Percentiles rank a stretch among this genome's conserved stretches.
These are phyloP conservation scores for Mallotus villosus DNA, from an alignment of 2,797 vertebrate species.

Conservation along the genomic window DNA sequence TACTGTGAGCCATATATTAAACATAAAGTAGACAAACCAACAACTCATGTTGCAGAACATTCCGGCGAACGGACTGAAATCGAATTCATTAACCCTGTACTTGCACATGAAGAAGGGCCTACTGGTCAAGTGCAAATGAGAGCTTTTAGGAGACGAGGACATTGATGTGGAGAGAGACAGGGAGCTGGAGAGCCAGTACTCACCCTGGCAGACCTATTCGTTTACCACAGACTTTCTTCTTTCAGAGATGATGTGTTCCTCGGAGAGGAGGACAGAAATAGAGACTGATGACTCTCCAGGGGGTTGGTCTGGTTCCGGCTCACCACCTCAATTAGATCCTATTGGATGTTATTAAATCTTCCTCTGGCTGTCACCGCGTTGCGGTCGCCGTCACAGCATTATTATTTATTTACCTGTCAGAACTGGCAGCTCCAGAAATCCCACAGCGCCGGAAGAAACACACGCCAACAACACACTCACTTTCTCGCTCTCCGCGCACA, in stretches of 20 bases:
- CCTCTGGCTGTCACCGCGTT: slow-evolving; percentile 67
- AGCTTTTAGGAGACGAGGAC: background rate
- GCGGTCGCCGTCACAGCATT: slow-evolving; percentile 63
- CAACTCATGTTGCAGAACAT: too few relatives aligned
- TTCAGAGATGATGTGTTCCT: background rate
- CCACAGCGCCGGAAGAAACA: slow-evolving; percentile 32
- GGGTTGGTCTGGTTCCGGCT: background rate
- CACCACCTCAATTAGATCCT: slow-evolving; percentile 67
- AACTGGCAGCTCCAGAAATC: slow-evolving; percentile 57
- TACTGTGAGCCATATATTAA: too few relatives aligned
- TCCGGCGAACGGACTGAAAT: too few relatives aligned
- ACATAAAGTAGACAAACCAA: too few relatives aligned
- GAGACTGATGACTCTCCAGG: background rate
- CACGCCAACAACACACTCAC: background rate
- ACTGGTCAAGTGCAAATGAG: background rate
- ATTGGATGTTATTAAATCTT: slow-evolving; percentile 78
- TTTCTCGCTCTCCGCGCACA: background rate
- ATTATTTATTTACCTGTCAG: slow-evolving; percentile 76
- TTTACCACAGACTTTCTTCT: background rate
- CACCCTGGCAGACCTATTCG: background rate
- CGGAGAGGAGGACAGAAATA: background rate
- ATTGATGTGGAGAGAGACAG: background rate
- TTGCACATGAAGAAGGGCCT: too few relatives aligned
- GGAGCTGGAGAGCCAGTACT: background rate
- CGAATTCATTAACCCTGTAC: too few relatives aligned